Base-by-base conservation (phyloP, 2,113 vertebrate species). In the Ariopsis seemanni region DNA sequence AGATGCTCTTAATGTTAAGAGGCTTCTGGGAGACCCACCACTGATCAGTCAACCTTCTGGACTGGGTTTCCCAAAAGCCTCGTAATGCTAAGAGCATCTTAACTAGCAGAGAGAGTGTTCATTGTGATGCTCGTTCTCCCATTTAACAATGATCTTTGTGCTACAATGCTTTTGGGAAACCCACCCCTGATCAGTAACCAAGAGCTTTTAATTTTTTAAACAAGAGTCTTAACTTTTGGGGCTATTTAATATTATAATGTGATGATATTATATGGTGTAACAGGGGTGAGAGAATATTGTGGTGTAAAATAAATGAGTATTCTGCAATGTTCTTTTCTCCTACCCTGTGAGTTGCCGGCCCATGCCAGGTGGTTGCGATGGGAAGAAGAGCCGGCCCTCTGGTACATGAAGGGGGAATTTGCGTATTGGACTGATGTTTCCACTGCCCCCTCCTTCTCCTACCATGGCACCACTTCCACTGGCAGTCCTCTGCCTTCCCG, bases 401-500 rank as follows among this genome's bases (percentile, higher is more conserved):
- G 87, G 87, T 34, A 91, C 83, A 42, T 87, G 90, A 48, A 90
- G 57, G 4, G 89, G 90, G 34, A 94, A 20, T 88, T 96, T 97
- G 85, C 93, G 91, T 87, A 91, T 91, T 20, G 95, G 95, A 71
- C 96, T 96, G 27, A 92, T 91, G 53, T 83, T 87, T n/a, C 91
- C 88, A 48, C 88, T 60, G 18, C 77, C 62, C n/a, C 75, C 88
- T 81, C 50, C 90, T 57, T 30, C 86, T 25, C 77, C 42, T 72
- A 55, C 63, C 62, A 65, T 62, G 34, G 42, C 77, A 58, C 77
- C 79, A 25, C 85, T n/a, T 83, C 90, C 85, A 65, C 89, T 85
- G 93, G 93, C 15, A 90, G 93, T 82, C 92, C 95, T 87, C 92
- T 96, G 95, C 91, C 95, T 92, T 86, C 94, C 93, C 0, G 95